Conservation (phyloP, 2,888 invertebrate species). For the Rosalia funebris region DNA sequence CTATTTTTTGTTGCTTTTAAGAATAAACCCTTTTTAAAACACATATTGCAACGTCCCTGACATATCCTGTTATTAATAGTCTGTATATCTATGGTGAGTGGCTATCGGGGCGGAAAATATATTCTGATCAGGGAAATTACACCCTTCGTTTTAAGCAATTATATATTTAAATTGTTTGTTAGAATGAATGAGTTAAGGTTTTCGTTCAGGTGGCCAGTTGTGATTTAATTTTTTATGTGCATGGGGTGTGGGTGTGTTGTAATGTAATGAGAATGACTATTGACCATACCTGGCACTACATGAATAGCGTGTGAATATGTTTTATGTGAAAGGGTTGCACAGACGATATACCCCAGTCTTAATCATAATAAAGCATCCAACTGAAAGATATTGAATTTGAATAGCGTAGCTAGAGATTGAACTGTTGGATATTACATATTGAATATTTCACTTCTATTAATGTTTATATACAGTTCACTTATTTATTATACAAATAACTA, state of each 20-base stretch:
- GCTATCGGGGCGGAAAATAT: constrained; percentile 45
- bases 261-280: constrained; percentile 21
- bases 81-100: constrained; percentile 3
- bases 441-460: no score
- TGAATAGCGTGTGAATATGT: constrained; percentile 32
- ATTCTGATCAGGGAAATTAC: constrained; percentile 41
- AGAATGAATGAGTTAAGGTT: constrained; percentile 35
- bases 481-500: no score
- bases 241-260: constrained; percentile 39
- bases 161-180: constrained; percentile 42
- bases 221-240: constrained; percentile 39
- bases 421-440: no score
- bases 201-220: constrained; percentile 39
- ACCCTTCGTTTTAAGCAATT: constrained; percentile 40
- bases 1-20: no score
- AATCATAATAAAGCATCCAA: no score
- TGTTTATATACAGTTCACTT: no score
- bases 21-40: no score
- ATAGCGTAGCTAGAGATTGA: no score
- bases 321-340: no score
- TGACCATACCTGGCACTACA: background rate
- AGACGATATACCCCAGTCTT: no score
- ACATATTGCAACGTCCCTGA: background rate
- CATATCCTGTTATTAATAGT: background rate
- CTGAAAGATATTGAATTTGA: no score